Base-by-base conservation (phyloP, 2,888 invertebrate genomes). In the Standfussiana lucernea region DNA sequence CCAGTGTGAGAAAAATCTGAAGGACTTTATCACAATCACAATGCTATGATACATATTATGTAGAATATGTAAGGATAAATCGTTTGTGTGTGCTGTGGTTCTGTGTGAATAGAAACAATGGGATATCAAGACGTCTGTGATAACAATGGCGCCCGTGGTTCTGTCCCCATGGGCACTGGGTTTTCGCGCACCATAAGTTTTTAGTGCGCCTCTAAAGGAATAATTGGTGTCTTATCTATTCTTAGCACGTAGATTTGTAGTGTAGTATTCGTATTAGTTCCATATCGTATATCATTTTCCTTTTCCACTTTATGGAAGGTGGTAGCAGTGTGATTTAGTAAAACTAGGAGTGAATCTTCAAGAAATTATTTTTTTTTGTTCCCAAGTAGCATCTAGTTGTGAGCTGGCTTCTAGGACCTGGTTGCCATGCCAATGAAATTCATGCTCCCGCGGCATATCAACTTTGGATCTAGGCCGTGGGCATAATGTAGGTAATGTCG, bases 31-130 rank as follows among this genome's bases (percentile, higher is more conserved):
- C 56, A 85, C 82, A 83, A 85, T 80, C 53, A 84, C 82, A 83
- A 86, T 81, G 59, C 65, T 61, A 53, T 75, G 73, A 75, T 75
- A 82, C 53, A 79, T 72, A 77, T 65, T 72, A 77, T 65, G 59
- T 18, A 56, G 45, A 70, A 73, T 77, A 79, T 72, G 72, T 80
- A 67, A 80, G 78, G 73, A 87, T 80, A 78, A 75, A 82, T 75
- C 61, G 68, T 80, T 68, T 80, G 80, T 82, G 75, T 24, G 56
- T 62, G 24, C 35, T 50, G 47, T 37, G 72, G 56, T 64, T 74
- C 40, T 79, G 74, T 85, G 65, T 85, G 82, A 88, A 79, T 83
- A 80, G 72, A 75, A 78, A 88, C 88, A 88, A 88, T 86, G 72
- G 82, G 40, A 69, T 82, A 88, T 80, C 78, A 80, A 88, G 79